phyloP scores from a whole-genome alignment of 35 echinoderm and acorn worm species.

The Hemicentrotus pulcherrimus region DNA sequence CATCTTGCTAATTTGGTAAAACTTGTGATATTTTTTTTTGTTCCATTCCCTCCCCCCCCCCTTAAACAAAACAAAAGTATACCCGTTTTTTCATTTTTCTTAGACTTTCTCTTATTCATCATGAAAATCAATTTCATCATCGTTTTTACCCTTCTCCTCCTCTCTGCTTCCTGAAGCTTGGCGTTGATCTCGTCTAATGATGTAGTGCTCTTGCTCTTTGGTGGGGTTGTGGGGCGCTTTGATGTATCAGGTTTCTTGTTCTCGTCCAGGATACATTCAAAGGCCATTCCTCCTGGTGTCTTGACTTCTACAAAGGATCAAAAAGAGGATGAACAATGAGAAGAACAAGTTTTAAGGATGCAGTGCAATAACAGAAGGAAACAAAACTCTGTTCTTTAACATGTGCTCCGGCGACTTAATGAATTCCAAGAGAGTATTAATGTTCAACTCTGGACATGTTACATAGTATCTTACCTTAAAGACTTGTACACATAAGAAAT shows the following conservation, averaged over 20 bases:
- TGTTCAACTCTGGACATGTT: too few species aligned
- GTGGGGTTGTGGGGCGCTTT: slow-evolving; percentile 22
- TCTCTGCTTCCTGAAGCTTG: slow-evolving; percentile 50
- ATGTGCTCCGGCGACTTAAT: too few species aligned
- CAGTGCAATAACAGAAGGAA: too few species aligned
- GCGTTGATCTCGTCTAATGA: slow-evolving; percentile 60
- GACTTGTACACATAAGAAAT: too few species aligned
- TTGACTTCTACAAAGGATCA: slow-evolving; percentile 14
- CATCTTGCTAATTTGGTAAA: neutral
- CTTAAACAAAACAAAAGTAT: too few species aligned
- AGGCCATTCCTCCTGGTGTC: slow-evolving; percentile 39
- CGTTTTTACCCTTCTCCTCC: slow-evolving; percentile 44
- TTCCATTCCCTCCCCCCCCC: neutral
- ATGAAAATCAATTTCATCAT: neutral
- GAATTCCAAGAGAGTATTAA: too few species aligned
- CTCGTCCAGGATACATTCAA: slow-evolving; percentile 40
- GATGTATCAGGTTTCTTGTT: slow-evolving; percentile 21
- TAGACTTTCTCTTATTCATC: too few species aligned
- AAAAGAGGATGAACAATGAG: neutral
- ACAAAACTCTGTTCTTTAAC: too few species aligned
- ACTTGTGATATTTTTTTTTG: neutral
- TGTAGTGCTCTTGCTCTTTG: slow-evolving; percentile 53
- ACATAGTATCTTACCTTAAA: too few species aligned
- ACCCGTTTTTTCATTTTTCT: too few species aligned
- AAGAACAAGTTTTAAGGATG: too few species aligned